Conservation (phyloP, 2,888 invertebrate species). For the Macaria notata region DNA sequence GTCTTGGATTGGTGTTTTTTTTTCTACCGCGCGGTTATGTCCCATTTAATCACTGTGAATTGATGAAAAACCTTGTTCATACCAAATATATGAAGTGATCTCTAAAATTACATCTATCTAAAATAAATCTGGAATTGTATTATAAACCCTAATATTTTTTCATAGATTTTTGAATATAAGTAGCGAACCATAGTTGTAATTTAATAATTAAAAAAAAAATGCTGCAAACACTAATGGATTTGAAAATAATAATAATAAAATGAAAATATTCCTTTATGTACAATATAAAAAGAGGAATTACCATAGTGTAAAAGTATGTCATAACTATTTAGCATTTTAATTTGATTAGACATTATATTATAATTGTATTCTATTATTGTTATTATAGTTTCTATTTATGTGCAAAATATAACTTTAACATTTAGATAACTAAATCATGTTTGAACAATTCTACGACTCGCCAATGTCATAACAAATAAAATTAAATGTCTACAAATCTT, state of each 20-base stretch:
- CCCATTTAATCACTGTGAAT: no score
- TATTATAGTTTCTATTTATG: neutral
- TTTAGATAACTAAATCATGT: no score
- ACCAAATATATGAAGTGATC: no score
- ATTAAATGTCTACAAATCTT: neutral
- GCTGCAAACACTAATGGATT: slow-evolving; percentile 80
- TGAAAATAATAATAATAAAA: slow-evolving; percentile 50
- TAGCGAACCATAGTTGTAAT: slow-evolving; percentile 54
- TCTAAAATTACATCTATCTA: no score
- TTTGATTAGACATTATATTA: slow-evolving; percentile 4
- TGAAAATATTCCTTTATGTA: slow-evolving; percentile 28
- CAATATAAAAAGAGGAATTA: slow-evolving; percentile 33
- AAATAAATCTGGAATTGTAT: slow-evolving; percentile 51
- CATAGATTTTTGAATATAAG: slow-evolving; percentile 51
- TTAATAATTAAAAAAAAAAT: slow-evolving; percentile 47
- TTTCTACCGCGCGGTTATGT: no score
- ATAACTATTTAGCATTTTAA: slow-evolving; percentile 15
- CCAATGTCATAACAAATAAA: slow-evolving; percentile 4
- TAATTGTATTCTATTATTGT: neutral
- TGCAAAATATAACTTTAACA: neutral
- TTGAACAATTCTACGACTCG: slow-evolving; percentile 28
- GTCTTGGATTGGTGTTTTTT: no score
- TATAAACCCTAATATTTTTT: slow-evolving; percentile 39
- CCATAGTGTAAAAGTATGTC: slow-evolving; percentile 14
- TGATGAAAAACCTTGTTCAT: no score